Evolutionary conservation across 2,797 vertebrate species (phyloP).

Genomic region (Mus spretus): DNA sequence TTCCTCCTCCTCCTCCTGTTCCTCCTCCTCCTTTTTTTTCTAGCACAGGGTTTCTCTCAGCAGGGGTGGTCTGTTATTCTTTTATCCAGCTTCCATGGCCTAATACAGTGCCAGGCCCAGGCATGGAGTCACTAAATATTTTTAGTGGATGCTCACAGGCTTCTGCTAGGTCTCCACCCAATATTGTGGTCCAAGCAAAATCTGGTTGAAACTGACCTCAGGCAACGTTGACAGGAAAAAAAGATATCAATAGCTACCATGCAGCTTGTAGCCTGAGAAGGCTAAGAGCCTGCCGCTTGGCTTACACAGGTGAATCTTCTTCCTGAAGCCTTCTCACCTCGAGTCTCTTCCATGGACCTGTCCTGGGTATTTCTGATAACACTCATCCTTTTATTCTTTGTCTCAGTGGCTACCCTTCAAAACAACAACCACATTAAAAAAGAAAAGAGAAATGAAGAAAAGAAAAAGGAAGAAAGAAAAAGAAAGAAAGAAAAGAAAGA

Average conservation of each 20-base stretch:
- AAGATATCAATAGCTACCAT: neutral
- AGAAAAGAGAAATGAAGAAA: neutral
- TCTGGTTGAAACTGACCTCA: constrained; percentile 46
- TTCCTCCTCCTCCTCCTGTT: neutral
- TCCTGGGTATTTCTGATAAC: neutral
- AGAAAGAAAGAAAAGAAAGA: no score
- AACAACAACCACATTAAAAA: neutral
- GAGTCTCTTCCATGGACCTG: neutral
- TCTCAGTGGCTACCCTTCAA: neutral
- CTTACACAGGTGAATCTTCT: neutral
- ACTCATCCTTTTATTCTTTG: neutral
- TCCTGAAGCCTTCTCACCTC: neutral
- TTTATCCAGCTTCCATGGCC: neutral
- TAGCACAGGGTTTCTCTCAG: constrained; percentile 21
- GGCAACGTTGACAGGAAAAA: neutral
- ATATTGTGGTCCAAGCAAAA: constrained; percentile 33
- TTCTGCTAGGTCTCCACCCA: neutral
- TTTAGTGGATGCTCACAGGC: constrained; percentile 16
- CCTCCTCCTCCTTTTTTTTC: neutral
- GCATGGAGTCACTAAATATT: neutral
- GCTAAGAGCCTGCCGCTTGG: neutral
- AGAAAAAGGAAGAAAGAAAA: no score
- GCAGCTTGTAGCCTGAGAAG: neutral
- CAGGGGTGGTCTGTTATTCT: neutral
- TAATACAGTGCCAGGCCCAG: neutral